phyloP scores from a whole-genome alignment of 2,797 vertebrate genomes.

The Chaetophractus vellerosus region DNA sequence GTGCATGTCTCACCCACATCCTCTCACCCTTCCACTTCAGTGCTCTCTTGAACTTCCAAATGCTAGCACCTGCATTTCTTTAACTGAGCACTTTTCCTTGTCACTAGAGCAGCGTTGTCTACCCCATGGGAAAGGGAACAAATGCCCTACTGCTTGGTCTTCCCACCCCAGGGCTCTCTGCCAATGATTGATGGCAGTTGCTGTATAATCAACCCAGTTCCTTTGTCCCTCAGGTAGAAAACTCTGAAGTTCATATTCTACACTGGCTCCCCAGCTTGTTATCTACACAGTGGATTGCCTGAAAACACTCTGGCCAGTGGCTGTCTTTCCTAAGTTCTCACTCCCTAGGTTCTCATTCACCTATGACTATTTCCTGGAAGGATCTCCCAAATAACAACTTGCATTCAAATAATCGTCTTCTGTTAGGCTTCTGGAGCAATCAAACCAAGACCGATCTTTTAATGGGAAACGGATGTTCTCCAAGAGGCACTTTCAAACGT shows the following conservation, averaged over 20 bases:
- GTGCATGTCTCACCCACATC: too few species aligned
- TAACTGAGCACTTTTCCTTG: background rate
- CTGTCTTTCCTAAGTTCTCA: too few species aligned
- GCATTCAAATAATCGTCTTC: background rate
- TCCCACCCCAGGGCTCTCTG: background rate
- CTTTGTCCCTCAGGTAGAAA: background rate
- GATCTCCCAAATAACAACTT: background rate
- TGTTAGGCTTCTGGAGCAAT: background rate
- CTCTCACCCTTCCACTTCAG: background rate
- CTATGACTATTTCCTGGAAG: too few species aligned
- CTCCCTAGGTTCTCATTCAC: too few species aligned
- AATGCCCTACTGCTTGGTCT: too few species aligned
- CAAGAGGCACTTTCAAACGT: background rate
- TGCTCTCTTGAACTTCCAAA: background rate
- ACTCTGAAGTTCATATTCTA: background rate
- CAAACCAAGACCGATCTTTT: background rate
- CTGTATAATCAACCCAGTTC: too few species aligned
- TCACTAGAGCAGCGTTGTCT: background rate
- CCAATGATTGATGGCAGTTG: background rate
- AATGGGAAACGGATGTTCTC: background rate
- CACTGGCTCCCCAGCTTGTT: background rate
- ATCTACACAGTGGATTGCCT: too few species aligned
- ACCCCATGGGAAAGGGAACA: too few species aligned
- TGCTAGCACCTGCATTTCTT: background rate
- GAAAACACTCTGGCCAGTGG: too few species aligned